Evolutionary conservation across 2,888 invertebrate genomes (phyloP).

Genomic region (Drosophila nr. perissopoda): DNA sequence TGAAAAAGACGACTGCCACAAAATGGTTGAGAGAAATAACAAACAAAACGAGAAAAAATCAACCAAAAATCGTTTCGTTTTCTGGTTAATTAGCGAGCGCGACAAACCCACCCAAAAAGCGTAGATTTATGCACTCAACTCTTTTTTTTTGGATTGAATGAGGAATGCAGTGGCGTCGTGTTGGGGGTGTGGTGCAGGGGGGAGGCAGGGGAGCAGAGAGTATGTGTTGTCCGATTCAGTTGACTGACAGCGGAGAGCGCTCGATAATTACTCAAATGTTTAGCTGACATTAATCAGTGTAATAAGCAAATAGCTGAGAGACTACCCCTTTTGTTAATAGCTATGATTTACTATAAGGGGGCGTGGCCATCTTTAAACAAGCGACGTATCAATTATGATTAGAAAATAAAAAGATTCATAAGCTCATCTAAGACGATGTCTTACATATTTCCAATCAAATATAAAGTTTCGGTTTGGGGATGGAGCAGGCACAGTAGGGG

Average conservation of each 20-base stretch:
- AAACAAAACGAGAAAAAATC: slow-evolving; percentile 1
- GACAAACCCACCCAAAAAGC: slow-evolving; percentile 77
- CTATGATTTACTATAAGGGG: background rate
- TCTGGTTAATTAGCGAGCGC: slow-evolving; percentile 74
- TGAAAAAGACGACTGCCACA: slow-evolving; percentile 3
- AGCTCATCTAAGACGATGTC: background rate
- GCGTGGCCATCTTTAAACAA: background rate
- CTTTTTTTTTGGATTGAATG: slow-evolving; percentile 1
- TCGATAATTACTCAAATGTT: slow-evolving; percentile 27
- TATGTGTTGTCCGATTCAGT: slow-evolving; percentile 8
- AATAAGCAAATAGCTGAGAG: slow-evolving; percentile 42
- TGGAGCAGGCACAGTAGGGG: background rate
- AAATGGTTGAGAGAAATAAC: background rate
- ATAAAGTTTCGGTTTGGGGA: background rate
- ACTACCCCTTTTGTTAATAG: background rate
- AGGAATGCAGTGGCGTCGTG: background rate
- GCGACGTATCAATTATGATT: background rate
- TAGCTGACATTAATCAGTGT: slow-evolving; percentile 41
- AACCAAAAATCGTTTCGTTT: slow-evolving; percentile 58
- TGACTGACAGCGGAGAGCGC: slow-evolving; percentile 20
- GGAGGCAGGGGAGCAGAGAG: background rate
- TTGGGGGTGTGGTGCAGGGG: background rate
- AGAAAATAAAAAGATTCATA: background rate
- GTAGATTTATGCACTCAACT: slow-evolving; percentile 66
- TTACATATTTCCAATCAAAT: background rate